Base-by-base conservation (phyloP, 2,113 vertebrate species). In the Epinephelus moara region DNA sequence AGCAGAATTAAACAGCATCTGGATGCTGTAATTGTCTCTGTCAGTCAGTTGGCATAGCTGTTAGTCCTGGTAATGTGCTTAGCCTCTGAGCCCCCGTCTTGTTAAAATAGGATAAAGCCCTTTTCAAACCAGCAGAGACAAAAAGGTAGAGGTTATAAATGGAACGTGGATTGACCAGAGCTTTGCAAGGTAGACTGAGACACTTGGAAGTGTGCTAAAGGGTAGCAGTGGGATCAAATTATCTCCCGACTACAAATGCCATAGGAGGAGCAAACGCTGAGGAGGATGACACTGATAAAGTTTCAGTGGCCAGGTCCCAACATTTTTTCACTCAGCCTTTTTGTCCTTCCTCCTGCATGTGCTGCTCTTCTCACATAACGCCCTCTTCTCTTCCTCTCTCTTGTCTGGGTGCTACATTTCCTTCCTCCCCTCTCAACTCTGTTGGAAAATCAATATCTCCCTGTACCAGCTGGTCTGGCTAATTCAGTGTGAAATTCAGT, bases 401-500 rank as follows among this genome's bases (percentile, higher is more conserved):
- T 90, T 25, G 70, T 82, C 78, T 67, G 55, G n/a, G 60, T 76
- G 40, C 82, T 81, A 79, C 81, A 74, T 82, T 89, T 88, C 87
- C 75, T 88, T 78, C 79, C 73, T 84, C 62, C 83, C 66, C 77
- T 85, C 80, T 89, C 78, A 86, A 87, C 85, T 82, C 79, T 63
- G 81, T 75, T 70, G 63, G 82, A 90, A 92, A 94, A 93, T 95
- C 93, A 90, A 94, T 94, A 94, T 94, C 93, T 94, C 86, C 78
- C 87, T 66, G 70, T 84, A 92, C 90, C 92, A 94, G 93, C 92
- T 94, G 87, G 91, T 88, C 91, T 76, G 89, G 82, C 85, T 94
- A 94, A 94, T 93, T 93, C 88, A 73, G 79, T 93, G 91, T 93
- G 93, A 94, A 94, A 95, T 93, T 91, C 76, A 66, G 83, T 87